Evolutionary conservation across 2,797 vertebrate genomes (phyloP), one percentile per base, ranked within the genome.

Genomic region (Podarcis lilfordi): DNA sequence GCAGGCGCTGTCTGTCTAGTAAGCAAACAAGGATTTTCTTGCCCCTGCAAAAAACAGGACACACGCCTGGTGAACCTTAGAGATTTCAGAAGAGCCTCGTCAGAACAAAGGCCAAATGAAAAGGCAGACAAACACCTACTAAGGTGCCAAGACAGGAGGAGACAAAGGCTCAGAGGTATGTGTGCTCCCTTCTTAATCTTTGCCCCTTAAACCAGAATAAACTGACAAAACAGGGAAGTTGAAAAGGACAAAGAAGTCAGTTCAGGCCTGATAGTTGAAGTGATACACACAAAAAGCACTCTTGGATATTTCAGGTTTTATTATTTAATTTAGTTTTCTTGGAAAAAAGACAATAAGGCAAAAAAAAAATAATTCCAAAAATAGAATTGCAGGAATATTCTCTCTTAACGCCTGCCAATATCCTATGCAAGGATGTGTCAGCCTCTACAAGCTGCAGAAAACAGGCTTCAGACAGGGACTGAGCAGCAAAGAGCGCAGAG

Each of bases 311-410:
- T 93, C 89, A 93, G 91, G 84, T 93, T 89, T 91, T 86, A 95
- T 95, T 95, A 96, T 97, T 97, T 96, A 96, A 96, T 97, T 96
- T 96, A 96, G 90, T 96, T 95, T 95, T 95, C 90, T 91, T 88
- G 80, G 69, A 80, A 93, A 94, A 94, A 94, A 93, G 84, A 88
- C 68, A 87, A 40, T 76, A 85, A 80, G 82, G 74, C 88, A 94
- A 95, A 96, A 95, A 55, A 50, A 13, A 95, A 96, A 95, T 92
- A 95, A 32, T 32, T 92, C 43, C 88, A 91, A 95, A 95, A 96
- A 95, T 91, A 96, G 92, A 95, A 91, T 40, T 95, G 95, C 93
- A 91, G 85, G 83, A 83, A 85, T 90, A 95, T 92, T 93, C 90
- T 91, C 93, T 86, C 61, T 91, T 87, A 64, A 32, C 83, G 83